These are phyloP conservation scores for Troides helena DNA, from an alignment of 2,888 invertebrate species.

Conservation along the genomic window DNA sequence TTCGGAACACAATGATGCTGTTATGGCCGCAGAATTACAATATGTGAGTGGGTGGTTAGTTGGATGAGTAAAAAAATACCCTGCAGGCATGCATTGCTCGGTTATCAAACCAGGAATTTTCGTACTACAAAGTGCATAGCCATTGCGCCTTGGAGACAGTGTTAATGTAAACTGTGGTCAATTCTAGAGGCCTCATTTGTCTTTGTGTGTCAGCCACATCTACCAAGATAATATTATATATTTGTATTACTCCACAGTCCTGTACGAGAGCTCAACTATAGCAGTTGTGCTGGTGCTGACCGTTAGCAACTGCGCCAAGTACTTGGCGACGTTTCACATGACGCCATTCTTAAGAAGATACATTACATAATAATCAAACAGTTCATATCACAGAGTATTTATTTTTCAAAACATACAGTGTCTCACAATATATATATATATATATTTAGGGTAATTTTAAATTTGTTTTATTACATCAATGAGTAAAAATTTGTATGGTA, in stretches of 20 bases:
- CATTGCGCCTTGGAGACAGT: too few relatives aligned
- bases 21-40: too few relatives aligned
- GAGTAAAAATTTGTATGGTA: too few relatives aligned
- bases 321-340: conserved; percentile 50
- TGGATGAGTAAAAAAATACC: too few relatives aligned
- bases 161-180: too few relatives aligned
- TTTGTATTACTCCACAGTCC: conserved; percentile 61
- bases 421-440: conserved; percentile 32
- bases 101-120: too few relatives aligned
- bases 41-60: too few relatives aligned
- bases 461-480: not conserved
- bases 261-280: conserved; percentile 69
- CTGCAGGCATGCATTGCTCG: too few relatives aligned
- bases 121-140: too few relatives aligned
- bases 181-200: too few relatives aligned
- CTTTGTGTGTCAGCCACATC: too few relatives aligned
- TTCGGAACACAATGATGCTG: too few relatives aligned
- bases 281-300: conserved; percentile 45
- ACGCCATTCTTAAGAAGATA: conserved; percentile 51
- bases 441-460: conserved; percentile 18
- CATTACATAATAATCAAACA: conserved; percentile 37
- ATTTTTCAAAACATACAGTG: conserved; percentile 61
- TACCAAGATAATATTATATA: not conserved
- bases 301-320: conserved; percentile 47
- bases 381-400: conserved; percentile 74